Conservation (phyloP, 2,888 invertebrate species). For the Antitype chi region DNA sequence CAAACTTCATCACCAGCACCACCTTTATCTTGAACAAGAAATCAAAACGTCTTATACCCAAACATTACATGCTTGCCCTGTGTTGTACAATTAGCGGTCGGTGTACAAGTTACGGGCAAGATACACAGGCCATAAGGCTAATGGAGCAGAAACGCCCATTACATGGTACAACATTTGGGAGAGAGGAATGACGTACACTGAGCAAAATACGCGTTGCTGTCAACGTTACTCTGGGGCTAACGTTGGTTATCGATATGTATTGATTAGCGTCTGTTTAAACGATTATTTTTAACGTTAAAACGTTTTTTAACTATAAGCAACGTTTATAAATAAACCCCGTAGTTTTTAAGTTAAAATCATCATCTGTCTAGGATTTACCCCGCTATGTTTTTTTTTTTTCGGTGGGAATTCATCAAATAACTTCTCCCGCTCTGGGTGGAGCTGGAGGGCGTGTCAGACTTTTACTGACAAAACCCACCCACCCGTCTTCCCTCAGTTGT, state of each 20-base stretch:
- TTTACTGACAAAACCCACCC: too few relatives aligned
- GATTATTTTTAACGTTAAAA: too few relatives aligned
- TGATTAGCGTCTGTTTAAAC: too few relatives aligned
- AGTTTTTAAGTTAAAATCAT: neutral
- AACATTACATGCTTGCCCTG: conserved; percentile 46
- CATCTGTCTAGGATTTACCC: neutral
- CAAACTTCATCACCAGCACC: neutral
- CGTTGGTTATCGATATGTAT: too few relatives aligned
- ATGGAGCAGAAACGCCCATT: conserved; percentile 76
- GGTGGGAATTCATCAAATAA: too few relatives aligned
- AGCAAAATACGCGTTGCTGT: neutral
- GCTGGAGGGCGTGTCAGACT: too few relatives aligned
- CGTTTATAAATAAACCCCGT: too few relatives aligned
- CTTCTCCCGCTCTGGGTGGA: too few relatives aligned
- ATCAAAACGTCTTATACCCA: conserved; percentile 32
- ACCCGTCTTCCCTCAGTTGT: too few relatives aligned
- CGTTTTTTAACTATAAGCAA: too few relatives aligned
- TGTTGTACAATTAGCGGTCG: conserved; percentile 69
- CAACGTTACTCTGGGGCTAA: neutral
- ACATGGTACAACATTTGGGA: conserved; percentile 66
- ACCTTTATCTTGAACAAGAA: conserved; percentile 15
- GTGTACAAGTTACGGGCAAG: conserved; percentile 71
- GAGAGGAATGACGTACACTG: conserved; percentile 50
- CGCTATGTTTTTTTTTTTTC: too few relatives aligned
- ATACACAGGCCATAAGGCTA: conserved; percentile 72